These are phyloP conservation scores for Varroa destructor DNA, from an alignment of 1,140 invertebrate species.

Conservation along the genomic window DNA sequence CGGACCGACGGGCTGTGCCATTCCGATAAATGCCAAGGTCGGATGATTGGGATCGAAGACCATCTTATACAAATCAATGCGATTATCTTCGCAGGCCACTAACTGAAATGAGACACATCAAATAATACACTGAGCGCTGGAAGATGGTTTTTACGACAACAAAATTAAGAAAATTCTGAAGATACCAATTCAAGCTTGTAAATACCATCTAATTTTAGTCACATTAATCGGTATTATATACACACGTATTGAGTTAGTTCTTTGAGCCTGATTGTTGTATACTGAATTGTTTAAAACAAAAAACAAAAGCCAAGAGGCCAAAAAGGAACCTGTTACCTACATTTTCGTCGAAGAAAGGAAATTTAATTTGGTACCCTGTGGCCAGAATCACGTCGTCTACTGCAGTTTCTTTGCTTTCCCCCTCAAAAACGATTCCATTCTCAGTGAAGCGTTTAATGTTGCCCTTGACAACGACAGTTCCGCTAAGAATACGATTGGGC, in stretches of 20 bases:
- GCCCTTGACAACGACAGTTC: conserved; percentile 42
- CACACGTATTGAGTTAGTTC: too few relatives aligned
- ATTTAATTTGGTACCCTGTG: conserved; percentile 42
- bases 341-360: conserved; percentile 40
- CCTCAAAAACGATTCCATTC: conserved; percentile 40
- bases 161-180: too few relatives aligned
- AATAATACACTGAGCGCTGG: too few relatives aligned
- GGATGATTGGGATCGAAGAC: conserved; percentile 42
- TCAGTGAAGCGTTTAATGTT: conserved; percentile 39
- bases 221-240: too few relatives aligned
- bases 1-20: conserved; percentile 45
- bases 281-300: too few relatives aligned
- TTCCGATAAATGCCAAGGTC: conserved; percentile 45
- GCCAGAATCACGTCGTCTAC: conserved; percentile 40
- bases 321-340: conserved; percentile 30
- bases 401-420: conserved; percentile 32
- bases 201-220: too few relatives aligned
- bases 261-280: too few relatives aligned
- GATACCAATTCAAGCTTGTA: too few relatives aligned
- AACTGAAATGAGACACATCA: conserved; percentile 26
- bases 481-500: conserved; percentile 44
- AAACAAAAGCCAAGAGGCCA: too few relatives aligned
- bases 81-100: conserved; percentile 38
- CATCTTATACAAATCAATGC: conserved; percentile 43
- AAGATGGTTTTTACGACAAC: too few relatives aligned